phyloP scores from a whole-genome alignment of 2,797 vertebrate species.

The Mus spretus region DNA sequence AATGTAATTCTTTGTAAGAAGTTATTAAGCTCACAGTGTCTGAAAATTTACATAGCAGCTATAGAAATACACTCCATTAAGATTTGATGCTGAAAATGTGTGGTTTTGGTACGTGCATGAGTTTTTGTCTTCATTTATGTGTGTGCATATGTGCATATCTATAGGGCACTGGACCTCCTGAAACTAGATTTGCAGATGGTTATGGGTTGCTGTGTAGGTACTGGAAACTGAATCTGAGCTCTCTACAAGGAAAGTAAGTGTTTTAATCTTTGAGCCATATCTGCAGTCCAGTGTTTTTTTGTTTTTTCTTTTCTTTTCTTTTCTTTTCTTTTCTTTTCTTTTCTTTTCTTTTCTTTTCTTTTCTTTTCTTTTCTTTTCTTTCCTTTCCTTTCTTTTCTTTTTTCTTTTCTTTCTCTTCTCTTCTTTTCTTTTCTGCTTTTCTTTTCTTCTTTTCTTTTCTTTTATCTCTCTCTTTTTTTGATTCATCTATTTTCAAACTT shows the following conservation, averaged over 20 bases:
- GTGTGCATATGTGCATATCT: not conserved
- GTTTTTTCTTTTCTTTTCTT: too few species aligned
- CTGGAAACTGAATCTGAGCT: not conserved
- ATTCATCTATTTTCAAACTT: conserved; percentile 8
- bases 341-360: too few species aligned
- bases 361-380: too few species aligned
- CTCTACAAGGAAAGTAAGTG: not conserved
- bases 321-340: too few species aligned
- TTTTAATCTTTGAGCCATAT: not conserved
- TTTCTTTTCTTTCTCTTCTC: too few species aligned
- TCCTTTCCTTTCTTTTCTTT: too few species aligned
- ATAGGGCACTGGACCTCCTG: not conserved
- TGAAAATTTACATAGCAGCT: not conserved
- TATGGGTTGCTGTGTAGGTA: not conserved
- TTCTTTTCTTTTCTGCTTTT: too few species aligned
- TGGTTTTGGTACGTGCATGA: not conserved
- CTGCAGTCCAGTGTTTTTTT: not conserved
- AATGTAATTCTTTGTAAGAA: not conserved
- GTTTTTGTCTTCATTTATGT: not conserved
- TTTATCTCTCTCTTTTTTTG: not conserved
- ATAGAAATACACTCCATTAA: not conserved
- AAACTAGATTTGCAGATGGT: not conserved
- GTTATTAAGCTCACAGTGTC: not conserved
- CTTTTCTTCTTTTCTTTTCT: too few species aligned
- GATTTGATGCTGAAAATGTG: not conserved